Evolutionary conservation across 2,113 vertebrate genomes (phyloP).

Genomic region (Tautogolabrus adspersus): DNA sequence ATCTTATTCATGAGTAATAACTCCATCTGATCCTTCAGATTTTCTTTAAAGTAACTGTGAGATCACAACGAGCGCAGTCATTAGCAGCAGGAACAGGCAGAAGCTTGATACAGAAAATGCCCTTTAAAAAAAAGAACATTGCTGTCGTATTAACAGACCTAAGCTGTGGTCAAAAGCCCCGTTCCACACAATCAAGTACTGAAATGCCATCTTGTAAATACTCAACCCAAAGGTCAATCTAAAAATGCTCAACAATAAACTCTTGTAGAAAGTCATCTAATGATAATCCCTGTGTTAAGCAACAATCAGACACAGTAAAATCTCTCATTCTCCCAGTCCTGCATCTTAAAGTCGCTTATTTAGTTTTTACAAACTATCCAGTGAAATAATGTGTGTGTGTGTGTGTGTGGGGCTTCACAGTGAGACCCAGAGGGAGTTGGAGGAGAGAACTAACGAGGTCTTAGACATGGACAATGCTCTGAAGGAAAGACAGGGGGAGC

Average conservation of each 20-base stretch:
- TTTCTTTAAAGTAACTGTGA: neutral
- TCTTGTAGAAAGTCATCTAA: neutral
- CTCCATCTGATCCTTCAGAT: neutral
- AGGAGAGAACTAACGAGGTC: slow-evolving; percentile 91
- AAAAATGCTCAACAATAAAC: slow-evolving; percentile 17
- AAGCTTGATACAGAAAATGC: neutral
- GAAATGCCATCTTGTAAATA: neutral
- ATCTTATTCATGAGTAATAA: neutral
- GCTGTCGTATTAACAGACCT: neutral
- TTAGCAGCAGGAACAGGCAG: neutral
- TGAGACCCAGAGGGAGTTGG: slow-evolving; percentile 89
- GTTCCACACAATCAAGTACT: neutral
- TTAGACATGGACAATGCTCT: slow-evolving; percentile 90
- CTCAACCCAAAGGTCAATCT: neutral
- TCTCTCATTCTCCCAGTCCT: neutral
- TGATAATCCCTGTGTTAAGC: neutral
- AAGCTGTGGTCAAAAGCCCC: neutral
- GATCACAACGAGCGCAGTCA: neutral
- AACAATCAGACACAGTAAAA: neutral
- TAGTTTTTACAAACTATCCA: neutral
- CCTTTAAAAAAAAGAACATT: neutral
- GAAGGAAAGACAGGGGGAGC: slow-evolving; percentile 94
- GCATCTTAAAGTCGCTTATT: neutral
- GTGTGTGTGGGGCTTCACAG: slow-evolving; percentile 75
- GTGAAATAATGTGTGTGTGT: neutral